A percentile compares a stretch with the other conserved stretches of the same genome.
Conservation (phyloP, 2,888 invertebrate genomes). For the Eristalis intricaria region DNA sequence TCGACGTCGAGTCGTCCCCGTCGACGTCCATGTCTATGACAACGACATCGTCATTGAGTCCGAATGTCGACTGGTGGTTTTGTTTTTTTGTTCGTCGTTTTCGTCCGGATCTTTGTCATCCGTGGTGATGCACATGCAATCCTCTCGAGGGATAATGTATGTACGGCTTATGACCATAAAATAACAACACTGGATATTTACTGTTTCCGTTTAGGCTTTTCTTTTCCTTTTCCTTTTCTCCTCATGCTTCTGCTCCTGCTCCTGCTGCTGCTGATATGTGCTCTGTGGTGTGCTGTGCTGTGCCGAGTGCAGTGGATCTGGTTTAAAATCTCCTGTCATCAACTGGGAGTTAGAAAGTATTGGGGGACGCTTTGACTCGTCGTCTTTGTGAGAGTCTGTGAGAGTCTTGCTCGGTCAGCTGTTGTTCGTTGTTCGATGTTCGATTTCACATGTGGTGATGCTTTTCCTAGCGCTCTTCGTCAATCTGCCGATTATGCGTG, state of each 20-base stretch:
- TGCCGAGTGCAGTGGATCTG: neutral
- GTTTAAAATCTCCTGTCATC: constrained; percentile 18
- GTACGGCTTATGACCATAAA: constrained; percentile 70
- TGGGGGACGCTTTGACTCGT: neutral
- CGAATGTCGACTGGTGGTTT: constrained; percentile 16
- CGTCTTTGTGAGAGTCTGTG: neutral
- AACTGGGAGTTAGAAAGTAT: constrained; percentile 47
- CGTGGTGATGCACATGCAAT: constrained; percentile 46
- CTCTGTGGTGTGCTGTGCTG: neutral
- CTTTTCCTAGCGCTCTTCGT: no score
- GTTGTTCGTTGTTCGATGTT: neutral
- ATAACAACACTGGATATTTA: constrained; percentile 71
- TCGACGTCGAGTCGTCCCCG: constrained; percentile 27
- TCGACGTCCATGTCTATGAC: constrained; percentile 33
- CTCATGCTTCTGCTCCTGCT: neutral
- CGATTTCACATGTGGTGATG: neutral
- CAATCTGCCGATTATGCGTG: neutral
- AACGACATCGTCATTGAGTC: constrained; percentile 20
- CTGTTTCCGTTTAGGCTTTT: constrained; percentile 62
- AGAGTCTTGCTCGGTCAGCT: neutral
- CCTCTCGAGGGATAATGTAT: constrained; percentile 66
- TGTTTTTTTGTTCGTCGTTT: neutral
- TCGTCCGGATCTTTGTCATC: constrained; percentile 37
- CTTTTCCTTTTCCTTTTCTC: neutral
- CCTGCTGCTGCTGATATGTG: neutral